Evolutionary conservation across 2,888 invertebrate species (phyloP), one percentile per base, ranked within the genome.

Genomic region (Copidosoma aretas): DNA sequence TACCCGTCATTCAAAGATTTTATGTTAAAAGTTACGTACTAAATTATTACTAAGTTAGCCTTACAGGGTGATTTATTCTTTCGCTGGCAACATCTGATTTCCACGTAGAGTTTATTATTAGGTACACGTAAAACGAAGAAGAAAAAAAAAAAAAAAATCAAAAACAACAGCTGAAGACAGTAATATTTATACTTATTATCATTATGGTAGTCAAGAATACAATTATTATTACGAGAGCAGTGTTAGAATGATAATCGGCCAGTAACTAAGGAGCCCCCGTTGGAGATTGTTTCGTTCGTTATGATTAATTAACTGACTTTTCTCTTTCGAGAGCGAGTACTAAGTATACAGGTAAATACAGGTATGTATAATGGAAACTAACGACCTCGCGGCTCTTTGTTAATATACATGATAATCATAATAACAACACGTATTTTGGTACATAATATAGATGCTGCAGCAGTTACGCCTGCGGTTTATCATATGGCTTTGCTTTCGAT

Each of bases 231-330:
- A n/a, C n/a, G n/a, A n/a, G n/a, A n/a, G n/a, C n/a, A n/a, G n/a
- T n/a, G n/a, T n/a, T n/a, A n/a, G n/a, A n/a, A n/a, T 32, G 8
- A 32, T 32, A 3, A 32, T 32, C 8, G 32, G 3, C 32, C 32
- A 32, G 32, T 32, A 32, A 32, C 32, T 32, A 32, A 32, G 8
- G 32, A 32, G 32, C 32, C 32, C 32, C n/a, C n/a, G n/a, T n/a
- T n/a, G n/a, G n/a, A n/a, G n/a, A n/a, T n/a, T n/a, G n/a, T n/a
- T n/a, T n/a, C 32, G 32, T 32, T 32, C 32, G 8, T 5, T 8
- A 8, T 5, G 64, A 64, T 67, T 57, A 70, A 62, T 66, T 14
- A 56, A 64, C 64, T 67, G 60, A 70, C 66, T 63, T 62, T 64
- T 53, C 54, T 10, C 54, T 64, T 61, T 51, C 24, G 8, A 25